phyloP scores from a whole-genome alignment of 2,797 vertebrate species.

The Chaetodon trifasciatus region DNA sequence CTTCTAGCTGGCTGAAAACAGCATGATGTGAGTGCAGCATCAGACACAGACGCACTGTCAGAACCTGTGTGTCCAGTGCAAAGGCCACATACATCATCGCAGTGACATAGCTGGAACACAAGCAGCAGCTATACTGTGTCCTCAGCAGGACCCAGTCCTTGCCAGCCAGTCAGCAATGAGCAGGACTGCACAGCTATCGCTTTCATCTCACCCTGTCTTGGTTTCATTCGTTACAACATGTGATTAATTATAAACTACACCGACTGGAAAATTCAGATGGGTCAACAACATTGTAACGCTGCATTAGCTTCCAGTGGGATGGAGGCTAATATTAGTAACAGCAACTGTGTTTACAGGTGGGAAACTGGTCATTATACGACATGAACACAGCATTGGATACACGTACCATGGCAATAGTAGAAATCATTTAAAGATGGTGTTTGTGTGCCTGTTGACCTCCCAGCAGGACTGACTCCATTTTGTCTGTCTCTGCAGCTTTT shows the following conservation, averaged over 20 bases:
- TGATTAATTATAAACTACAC: background rate
- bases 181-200: background rate
- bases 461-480: background rate
- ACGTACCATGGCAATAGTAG: background rate
- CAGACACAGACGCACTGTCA: background rate
- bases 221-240: background rate
- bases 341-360: background rate
- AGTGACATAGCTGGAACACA: background rate
- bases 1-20: background rate
- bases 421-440: background rate
- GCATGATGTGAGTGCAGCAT: background rate
- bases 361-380: background rate
- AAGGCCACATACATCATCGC: background rate
- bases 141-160: background rate
- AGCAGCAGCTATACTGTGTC: background rate
- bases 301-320: no score
- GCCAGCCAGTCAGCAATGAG: background rate
- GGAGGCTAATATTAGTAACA: no score
- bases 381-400: background rate
- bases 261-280: background rate
- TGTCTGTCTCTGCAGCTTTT: background rate
- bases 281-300: background rate
- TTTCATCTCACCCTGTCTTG: background rate
- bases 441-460: background rate
- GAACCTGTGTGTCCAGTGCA: background rate